A percentile compares a stretch with the other conserved stretches of the same genome.
These are phyloP conservation scores for Pipra filicauda DNA, from an alignment of 2,113 vertebrate genomes.

Conservation along the genomic window DNA sequence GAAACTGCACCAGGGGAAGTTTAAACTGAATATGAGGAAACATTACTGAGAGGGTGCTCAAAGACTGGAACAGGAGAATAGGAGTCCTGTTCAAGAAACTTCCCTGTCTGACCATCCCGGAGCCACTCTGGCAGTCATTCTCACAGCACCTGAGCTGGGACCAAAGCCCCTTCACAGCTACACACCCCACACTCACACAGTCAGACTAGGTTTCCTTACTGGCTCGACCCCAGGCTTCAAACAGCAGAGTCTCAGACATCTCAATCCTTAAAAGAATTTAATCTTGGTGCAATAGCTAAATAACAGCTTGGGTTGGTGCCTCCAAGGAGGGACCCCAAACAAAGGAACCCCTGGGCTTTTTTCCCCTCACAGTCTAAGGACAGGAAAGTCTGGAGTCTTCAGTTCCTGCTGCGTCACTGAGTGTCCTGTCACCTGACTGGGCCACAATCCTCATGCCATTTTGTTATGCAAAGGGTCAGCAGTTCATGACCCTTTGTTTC, in stretches of 20 bases:
- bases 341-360: not conserved
- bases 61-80: not conserved
- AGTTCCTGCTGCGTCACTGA: fast-evolving
- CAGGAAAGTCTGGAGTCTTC: fast-evolving
- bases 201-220: not conserved
- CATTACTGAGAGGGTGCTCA: not conserved
- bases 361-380: not conserved
- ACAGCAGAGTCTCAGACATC: not conserved
- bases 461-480: fast-evolving
- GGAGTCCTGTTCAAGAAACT: not conserved
- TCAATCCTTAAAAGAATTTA: not conserved
- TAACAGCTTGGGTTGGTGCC: not conserved
- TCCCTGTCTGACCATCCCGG: not conserved
- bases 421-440: not conserved
- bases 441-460: not conserved
- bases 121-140: not conserved
- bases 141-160: not conserved
- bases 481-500: not conserved
- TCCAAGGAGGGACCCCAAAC: fast-evolving
- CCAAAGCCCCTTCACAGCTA: fast-evolving
- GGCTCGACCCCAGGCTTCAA: fast-evolving
- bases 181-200: not conserved
- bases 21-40: not conserved
- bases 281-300: not conserved
- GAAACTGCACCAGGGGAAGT: not conserved